A percentile compares a stretch with the other conserved stretches of the same genome.
Conservation (phyloP, 2,113 vertebrate genomes). For the Triplophysa rosa region DNA sequence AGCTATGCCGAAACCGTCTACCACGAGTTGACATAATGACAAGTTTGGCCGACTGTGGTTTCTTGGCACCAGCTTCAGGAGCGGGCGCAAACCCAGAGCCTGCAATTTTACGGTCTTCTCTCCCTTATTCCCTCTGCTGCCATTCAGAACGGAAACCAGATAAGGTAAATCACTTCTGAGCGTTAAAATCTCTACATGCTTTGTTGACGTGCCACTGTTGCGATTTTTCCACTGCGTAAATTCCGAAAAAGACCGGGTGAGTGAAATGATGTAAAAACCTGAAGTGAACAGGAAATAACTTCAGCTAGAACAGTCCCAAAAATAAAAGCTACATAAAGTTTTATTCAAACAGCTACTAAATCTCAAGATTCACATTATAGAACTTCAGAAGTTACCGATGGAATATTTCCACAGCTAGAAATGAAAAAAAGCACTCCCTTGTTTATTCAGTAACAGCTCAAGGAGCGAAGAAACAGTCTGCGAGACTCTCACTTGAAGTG, state of each 20-base stretch:
- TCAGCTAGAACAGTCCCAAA: background rate
- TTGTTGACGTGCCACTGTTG: background rate
- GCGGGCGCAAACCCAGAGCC: conserved; percentile 1
- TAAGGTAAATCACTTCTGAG: conserved; percentile 13
- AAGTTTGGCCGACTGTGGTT: conserved; percentile 10
- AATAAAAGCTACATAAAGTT: background rate
- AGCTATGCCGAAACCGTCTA: conserved; percentile 10
- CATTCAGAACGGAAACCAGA: conserved; percentile 35
- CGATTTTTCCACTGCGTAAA: background rate
- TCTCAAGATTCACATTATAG: background rate
- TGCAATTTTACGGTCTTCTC: background rate
- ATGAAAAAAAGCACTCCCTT: background rate
- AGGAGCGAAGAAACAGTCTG: background rate
- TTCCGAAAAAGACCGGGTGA: conserved; percentile 3
- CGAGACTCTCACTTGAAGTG: too few relatives aligned
- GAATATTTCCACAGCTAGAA: background rate
- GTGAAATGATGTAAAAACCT: background rate
- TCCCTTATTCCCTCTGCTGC: conserved; percentile 18
- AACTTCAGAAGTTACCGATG: too few relatives aligned
- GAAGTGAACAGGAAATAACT: background rate
- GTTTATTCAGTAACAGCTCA: background rate
- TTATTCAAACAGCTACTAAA: background rate
- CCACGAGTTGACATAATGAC: conserved; percentile 22
- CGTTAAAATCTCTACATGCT: background rate
- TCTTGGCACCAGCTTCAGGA: background rate